Conservation (phyloP, 2,888 invertebrate genomes). For the Pollenia amentaria region DNA sequence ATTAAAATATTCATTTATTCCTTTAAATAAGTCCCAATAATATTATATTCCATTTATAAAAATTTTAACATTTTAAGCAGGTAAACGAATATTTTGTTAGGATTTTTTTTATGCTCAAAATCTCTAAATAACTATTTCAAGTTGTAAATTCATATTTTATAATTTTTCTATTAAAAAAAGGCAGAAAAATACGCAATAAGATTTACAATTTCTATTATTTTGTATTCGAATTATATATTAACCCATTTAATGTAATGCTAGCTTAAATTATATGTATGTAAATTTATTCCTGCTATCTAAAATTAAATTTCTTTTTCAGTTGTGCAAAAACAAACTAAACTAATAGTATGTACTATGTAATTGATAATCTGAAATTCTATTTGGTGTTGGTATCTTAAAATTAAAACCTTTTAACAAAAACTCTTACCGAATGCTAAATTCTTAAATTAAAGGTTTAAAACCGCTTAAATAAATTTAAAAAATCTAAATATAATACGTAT, state of each 20-base stretch:
- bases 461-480: constrained; percentile 26
- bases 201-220: too few relatives aligned
- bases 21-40: too few relatives aligned
- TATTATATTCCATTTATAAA: too few relatives aligned
- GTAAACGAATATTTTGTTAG: too few relatives aligned
- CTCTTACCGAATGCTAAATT: constrained; percentile 12
- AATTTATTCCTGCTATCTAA: constrained; percentile 19
- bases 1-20: too few relatives aligned
- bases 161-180: too few relatives aligned
- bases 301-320: constrained; percentile 65
- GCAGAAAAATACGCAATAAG: too few relatives aligned
- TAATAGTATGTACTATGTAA: constrained; percentile 44
- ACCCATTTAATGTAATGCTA: background rate
- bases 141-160: too few relatives aligned
- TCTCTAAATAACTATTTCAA: too few relatives aligned
- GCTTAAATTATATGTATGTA: background rate
- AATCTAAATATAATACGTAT: constrained; percentile 17
- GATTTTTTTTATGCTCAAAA: too few relatives aligned
- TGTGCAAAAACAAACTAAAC: constrained; percentile 44
- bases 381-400: constrained; percentile 64
- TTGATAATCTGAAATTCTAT: constrained; percentile 25
- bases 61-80: too few relatives aligned
- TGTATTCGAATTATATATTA: background rate
- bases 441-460: constrained; percentile 31
- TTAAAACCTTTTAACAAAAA: constrained; percentile 43